These are phyloP conservation scores for Cryptoprocta ferox DNA, from an alignment of 2,797 vertebrate genomes.

Conservation along the genomic window DNA sequence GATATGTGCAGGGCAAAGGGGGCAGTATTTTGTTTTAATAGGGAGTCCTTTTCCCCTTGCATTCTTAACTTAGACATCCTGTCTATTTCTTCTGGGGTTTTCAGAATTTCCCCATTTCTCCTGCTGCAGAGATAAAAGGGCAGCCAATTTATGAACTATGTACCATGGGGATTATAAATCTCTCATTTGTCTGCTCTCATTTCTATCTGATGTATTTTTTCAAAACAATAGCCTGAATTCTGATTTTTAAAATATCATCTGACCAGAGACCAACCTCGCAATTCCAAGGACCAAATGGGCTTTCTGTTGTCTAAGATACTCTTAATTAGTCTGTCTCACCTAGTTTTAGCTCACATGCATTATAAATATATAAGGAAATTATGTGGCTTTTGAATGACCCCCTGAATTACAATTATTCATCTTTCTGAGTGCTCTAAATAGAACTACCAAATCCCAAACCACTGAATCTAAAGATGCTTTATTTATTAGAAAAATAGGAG, in stretches of 20 bases:
- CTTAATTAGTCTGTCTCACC: constrained; percentile 39
- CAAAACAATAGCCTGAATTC: constrained; percentile 53
- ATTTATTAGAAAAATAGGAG: constrained; percentile 41
- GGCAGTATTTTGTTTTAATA: constrained; percentile 54
- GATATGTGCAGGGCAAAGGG: constrained; percentile 35
- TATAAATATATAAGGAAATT: constrained; percentile 44
- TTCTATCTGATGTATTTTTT: constrained; percentile 54
- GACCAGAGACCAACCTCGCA: not conserved
- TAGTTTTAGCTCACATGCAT: not conserved
- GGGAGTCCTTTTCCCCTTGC: constrained; percentile 38
- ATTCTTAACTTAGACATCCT: constrained; percentile 50
- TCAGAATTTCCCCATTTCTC: constrained; percentile 60
- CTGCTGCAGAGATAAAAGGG: constrained; percentile 9
- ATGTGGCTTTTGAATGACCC: constrained; percentile 21
- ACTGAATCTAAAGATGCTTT: not conserved
- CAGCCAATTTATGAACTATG: constrained; percentile 27
- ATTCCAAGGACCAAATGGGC: constrained; percentile 18
- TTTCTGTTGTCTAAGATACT: constrained; percentile 21
- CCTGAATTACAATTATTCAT: constrained; percentile 52
- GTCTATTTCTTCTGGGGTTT: constrained; percentile 54
- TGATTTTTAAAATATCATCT: constrained; percentile 39
- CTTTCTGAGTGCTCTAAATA: not conserved
- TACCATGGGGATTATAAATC: constrained; percentile 48
- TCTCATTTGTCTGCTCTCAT: constrained; percentile 47
- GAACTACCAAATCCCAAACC: constrained; percentile 8